These are phyloP conservation scores for Danaus melanippus DNA, from an alignment of 1,140 invertebrate species.

Conservation along the genomic window DNA sequence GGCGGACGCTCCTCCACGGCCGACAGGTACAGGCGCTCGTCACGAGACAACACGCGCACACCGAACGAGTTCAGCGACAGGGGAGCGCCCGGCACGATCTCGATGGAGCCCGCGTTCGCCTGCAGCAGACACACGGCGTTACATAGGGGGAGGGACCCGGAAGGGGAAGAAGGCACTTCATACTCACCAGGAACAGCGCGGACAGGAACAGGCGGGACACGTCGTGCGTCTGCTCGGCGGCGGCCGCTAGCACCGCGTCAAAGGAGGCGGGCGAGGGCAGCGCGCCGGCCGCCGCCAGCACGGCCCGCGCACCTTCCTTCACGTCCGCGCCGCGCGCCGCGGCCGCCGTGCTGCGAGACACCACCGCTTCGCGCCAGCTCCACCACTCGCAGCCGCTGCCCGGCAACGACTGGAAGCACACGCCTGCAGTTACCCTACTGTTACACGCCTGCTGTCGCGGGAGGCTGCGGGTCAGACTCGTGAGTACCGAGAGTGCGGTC, in stretches of 20 bases:
- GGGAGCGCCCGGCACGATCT: slow-evolving; percentile 34
- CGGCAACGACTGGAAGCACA: slow-evolving; percentile 3
- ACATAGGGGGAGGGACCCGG: background rate
- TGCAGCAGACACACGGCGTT: slow-evolving; percentile 12
- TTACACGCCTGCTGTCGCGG: no score
- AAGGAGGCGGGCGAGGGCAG: slow-evolving; percentile 14
- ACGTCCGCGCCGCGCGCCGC: slow-evolving; percentile 30
- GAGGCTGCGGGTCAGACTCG: no score
- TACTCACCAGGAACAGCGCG: slow-evolving; percentile 38
- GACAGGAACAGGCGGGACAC: slow-evolving; percentile 40
- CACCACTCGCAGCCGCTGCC: slow-evolving; percentile 14
- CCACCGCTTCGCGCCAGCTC: slow-evolving; percentile 26
- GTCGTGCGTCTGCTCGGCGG: slow-evolving; percentile 17
- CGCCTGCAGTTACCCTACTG: no score
- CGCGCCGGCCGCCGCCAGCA: slow-evolving; percentile 17
- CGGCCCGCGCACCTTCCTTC: slow-evolving; percentile 18
- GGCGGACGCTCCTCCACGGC: slow-evolving; percentile 10
- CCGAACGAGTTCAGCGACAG: slow-evolving; percentile 33
- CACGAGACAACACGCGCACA: slow-evolving; percentile 32
- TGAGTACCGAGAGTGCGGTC: slow-evolving; percentile 2
- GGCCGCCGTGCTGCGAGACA: slow-evolving; percentile 13
- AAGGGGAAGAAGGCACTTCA: no score
- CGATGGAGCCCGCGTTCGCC: slow-evolving; percentile 52
- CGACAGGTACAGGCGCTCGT: slow-evolving; percentile 28
- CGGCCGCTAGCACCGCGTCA: slow-evolving; percentile 16